phyloP scores from a whole-genome alignment of 2,888 invertebrate genomes.

The Melinopterus prodromus region DNA sequence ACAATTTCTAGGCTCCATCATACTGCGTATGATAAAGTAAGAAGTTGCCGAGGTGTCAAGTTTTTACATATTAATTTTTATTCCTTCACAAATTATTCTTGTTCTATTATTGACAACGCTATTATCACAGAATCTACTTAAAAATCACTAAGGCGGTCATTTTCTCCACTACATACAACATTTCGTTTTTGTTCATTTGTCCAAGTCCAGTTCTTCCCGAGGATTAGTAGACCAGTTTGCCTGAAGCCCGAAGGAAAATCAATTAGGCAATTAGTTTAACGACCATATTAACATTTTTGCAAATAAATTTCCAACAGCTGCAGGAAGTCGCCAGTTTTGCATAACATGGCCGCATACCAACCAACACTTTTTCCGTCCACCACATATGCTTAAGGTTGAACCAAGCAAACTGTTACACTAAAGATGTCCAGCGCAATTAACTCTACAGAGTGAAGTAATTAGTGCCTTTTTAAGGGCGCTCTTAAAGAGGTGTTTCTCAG shows the following conservation, averaged over 20 bases:
- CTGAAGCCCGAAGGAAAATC: not conserved
- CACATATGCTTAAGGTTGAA: not conserved
- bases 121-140: too few relatives aligned
- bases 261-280: not conserved
- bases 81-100: too few relatives aligned
- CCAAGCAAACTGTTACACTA: not conserved
- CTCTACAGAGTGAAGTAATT: not conserved
- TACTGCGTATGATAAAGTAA: too few relatives aligned
- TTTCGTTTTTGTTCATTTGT: not conserved
- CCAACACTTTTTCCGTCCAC: not conserved
- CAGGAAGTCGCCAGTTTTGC: not conserved
- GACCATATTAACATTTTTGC: constrained; percentile 4
- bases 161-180: not conserved
- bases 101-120: too few relatives aligned
- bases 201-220: not conserved
- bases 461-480: not conserved
- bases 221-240: too few relatives aligned
- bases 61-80: too few relatives aligned
- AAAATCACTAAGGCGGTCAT: not conserved
- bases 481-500: not conserved
- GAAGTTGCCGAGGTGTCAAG: too few relatives aligned
- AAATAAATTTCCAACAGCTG: not conserved
- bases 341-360: not conserved
- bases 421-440: not conserved
- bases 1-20: too few relatives aligned